Conservation (phyloP, 2,797 vertebrate species). For the Mormyrus proboscirostris region DNA sequence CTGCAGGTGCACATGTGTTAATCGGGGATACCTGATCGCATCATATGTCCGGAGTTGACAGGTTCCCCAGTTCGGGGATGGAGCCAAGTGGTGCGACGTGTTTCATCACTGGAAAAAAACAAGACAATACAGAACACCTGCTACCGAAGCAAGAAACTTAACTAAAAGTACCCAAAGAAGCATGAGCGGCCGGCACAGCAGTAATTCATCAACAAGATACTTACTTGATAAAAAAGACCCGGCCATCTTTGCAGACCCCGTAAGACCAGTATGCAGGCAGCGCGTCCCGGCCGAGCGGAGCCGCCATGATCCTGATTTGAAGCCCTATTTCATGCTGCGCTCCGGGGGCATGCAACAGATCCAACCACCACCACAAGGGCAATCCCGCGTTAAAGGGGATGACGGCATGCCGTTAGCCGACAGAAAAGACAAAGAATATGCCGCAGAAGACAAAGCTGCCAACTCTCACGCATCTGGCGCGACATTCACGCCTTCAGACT, state of each 20-base stretch:
- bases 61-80: slow-evolving; percentile 80
- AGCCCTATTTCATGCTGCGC: slow-evolving; percentile 46
- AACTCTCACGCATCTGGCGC: not conserved
- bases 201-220: slow-evolving; percentile 32
- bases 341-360: slow-evolving; percentile 39
- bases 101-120: slow-evolving; percentile 66
- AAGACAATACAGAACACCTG: slow-evolving; percentile 55
- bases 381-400: slow-evolving; percentile 45
- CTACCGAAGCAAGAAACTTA: slow-evolving; percentile 49
- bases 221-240: slow-evolving; percentile 90
- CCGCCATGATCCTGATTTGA: slow-evolving; percentile 74
- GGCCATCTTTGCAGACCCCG: slow-evolving; percentile 80
- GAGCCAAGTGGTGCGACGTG: slow-evolving; percentile 74
- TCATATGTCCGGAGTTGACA: slow-evolving; percentile 93
- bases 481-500: not conserved
- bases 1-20: not conserved
- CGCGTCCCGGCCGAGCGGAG: slow-evolving; percentile 71
- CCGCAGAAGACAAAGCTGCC: not conserved
- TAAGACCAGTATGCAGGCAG: slow-evolving; percentile 84
- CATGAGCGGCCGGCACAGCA: slow-evolving; percentile 18
- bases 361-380: slow-evolving; percentile 44
- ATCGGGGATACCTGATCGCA: slow-evolving; percentile 76
- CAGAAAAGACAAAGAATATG: slow-evolving; percentile 19
- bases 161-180: slow-evolving; percentile 26
- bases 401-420: slow-evolving; percentile 32